phyloP scores from a whole-genome alignment of 2,888 invertebrate genomes.

The Apamea monoglypha region DNA sequence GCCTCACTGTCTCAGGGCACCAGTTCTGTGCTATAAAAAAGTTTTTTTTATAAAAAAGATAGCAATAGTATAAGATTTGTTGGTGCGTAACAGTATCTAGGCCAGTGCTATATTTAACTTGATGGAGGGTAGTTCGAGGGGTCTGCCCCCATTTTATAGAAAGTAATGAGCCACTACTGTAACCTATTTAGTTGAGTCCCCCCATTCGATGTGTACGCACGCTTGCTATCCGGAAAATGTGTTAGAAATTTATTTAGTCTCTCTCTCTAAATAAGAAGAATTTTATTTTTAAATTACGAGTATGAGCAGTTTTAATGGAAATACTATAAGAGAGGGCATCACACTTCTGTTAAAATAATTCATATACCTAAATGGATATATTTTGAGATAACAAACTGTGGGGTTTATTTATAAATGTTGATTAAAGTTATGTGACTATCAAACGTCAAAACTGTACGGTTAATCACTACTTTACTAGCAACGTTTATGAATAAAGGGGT shows the following conservation, averaged over 20 bases:
- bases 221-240: background rate
- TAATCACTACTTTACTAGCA: too few species aligned
- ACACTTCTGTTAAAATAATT: background rate
- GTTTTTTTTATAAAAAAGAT: background rate
- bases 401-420: too few species aligned
- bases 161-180: slow-evolving; percentile 39
- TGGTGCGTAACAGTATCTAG: slow-evolving; percentile 36
- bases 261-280: background rate
- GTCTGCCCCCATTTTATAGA: slow-evolving; percentile 40
- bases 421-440: too few species aligned
- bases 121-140: slow-evolving; percentile 36
- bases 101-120: slow-evolving; percentile 42
- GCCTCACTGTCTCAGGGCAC: too few species aligned
- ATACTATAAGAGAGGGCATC: background rate
- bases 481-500: too few species aligned
- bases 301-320: background rate
- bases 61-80: background rate
- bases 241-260: background rate
- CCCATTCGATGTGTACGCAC: background rate
- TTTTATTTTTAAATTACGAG: background rate
- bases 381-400: too few species aligned
- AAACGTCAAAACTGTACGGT: too few species aligned
- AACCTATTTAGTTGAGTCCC: slow-evolving; percentile 46
- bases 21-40: too few species aligned
- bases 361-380: too few species aligned